These are phyloP conservation scores for Drosophila arizonae DNA, from an alignment of 1,140 invertebrate genomes.

Conservation along the genomic window DNA sequence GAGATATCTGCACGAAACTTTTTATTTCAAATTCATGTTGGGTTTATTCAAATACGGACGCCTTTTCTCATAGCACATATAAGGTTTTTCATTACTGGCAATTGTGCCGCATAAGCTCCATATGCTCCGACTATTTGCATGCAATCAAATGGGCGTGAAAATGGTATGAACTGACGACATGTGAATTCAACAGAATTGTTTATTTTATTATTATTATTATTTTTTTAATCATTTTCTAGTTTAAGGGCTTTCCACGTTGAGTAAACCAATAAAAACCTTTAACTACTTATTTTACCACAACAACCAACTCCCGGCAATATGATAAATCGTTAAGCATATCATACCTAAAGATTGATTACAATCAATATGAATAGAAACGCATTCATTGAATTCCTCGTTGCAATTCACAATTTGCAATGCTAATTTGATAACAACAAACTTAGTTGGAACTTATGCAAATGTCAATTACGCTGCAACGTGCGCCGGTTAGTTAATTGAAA, in stretches of 20 bases:
- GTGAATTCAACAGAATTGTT: too few relatives aligned
- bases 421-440: constrained; percentile 2
- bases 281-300: too few relatives aligned
- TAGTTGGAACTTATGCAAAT: constrained; percentile 10
- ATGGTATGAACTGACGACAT: not conserved
- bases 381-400: constrained; percentile 10
- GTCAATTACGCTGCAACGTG: constrained; percentile 29
- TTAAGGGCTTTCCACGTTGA: too few relatives aligned
- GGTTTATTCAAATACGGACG: constrained; percentile 36
- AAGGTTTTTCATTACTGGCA: constrained; percentile 27
- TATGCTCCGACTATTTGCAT: constrained; percentile 8
- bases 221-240: too few relatives aligned
- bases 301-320: not conserved
- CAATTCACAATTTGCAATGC: constrained; percentile 9
- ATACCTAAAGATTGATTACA: not conserved
- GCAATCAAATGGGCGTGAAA: constrained; percentile 35
- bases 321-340: not conserved
- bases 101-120: not conserved
- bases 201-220: too few relatives aligned
- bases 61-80: not conserved
- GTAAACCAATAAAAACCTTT: too few relatives aligned
- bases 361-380: not conserved
- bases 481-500: constrained; percentile 22
- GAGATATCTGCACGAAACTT: constrained; percentile 31
- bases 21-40: constrained; percentile 38